A percentile compares a stretch with the other conserved stretches of the same genome.
phyloP scores from a whole-genome alignment of 1,140 invertebrate genomes.

The Drosophila paulistorum region DNA sequence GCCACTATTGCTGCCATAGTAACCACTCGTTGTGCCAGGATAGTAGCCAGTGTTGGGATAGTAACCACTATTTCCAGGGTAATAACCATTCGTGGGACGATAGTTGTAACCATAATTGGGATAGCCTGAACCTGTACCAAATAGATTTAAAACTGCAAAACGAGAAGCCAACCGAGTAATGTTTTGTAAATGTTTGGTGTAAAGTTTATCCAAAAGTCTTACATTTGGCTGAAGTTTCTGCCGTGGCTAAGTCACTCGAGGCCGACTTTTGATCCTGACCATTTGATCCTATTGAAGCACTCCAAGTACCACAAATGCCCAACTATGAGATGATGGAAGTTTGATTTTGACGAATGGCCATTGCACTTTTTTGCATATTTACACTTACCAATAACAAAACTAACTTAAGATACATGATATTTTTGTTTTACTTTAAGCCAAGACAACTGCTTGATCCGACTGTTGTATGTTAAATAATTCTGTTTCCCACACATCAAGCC shows the following conservation, averaged over 20 bases:
- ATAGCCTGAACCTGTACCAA: slow-evolving; percentile 43
- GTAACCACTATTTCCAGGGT: slow-evolving; percentile 33
- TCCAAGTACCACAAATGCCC: slow-evolving; percentile 23
- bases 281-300: slow-evolving; percentile 25
- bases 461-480: slow-evolving; percentile 78
- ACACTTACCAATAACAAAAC: slow-evolving; percentile 20
- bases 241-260: slow-evolving; percentile 57
- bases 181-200: neutral
- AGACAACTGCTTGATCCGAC: slow-evolving; percentile 64
- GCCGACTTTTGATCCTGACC: slow-evolving; percentile 20
- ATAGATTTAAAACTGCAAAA: slow-evolving; percentile 65
- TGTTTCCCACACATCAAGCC: slow-evolving; percentile 73
- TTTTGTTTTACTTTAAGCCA: slow-evolving; percentile 16
- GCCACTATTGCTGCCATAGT: slow-evolving; percentile 37
- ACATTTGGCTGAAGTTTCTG: slow-evolving; percentile 72
- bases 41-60: slow-evolving; percentile 20
- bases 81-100: slow-evolving; percentile 44
- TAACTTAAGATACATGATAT: neutral
- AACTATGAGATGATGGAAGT: slow-evolving; percentile 30
- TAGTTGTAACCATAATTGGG: slow-evolving; percentile 33
- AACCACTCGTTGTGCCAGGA: slow-evolving; percentile 24
- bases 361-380: neutral
- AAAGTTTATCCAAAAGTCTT: slow-evolving; percentile 23
- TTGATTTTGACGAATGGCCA: neutral
- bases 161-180: neutral